These are phyloP conservation scores for Scaptomyza caliginosa DNA, from an alignment of 2,888 invertebrate species.

Conservation along the genomic window DNA sequence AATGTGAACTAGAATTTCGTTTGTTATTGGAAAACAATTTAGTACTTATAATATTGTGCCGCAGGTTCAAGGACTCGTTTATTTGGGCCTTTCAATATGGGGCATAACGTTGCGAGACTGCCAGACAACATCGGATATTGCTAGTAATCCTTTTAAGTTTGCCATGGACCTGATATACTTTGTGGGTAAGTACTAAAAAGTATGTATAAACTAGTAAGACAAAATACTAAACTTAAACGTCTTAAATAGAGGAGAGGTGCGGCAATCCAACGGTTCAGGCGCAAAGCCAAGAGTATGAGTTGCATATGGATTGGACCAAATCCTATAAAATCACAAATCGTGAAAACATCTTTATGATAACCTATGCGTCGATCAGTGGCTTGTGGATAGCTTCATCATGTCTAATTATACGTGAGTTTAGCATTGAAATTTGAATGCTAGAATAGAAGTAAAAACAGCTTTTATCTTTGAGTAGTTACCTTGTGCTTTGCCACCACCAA, in stretches of 20 bases:
- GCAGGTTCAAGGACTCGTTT: conserved; percentile 78
- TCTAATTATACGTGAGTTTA: conserved; percentile 74
- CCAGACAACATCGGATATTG: conserved; percentile 53
- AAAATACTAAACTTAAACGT: neutral
- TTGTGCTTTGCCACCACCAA: conserved; percentile 76
- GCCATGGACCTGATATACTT: conserved; percentile 80
- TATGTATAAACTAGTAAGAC: neutral
- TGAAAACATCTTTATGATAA: conserved; percentile 74
- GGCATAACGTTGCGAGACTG: conserved; percentile 76
- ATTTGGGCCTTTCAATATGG: conserved; percentile 78
- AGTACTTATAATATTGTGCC: neutral
- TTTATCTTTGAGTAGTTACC: conserved; percentile 53
- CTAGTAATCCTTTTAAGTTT: conserved; percentile 70
- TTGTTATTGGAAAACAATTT: neutral
- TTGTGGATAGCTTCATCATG: conserved; percentile 79
- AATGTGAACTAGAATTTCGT: neutral
- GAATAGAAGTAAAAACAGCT: neutral
- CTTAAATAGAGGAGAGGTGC: conserved; percentile 65
- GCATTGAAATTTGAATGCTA: neutral
- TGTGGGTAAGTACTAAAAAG: conserved; percentile 56
- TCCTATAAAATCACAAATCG: conserved; percentile 71
- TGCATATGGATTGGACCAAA: conserved; percentile 69
- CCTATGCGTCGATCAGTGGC: conserved; percentile 76
- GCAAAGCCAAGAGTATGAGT: rapidly evolving
- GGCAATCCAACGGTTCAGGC: conserved; percentile 49